Evolutionary conservation across 2,797 vertebrate species (phyloP).

Genomic region (Lithobates sylvaticus): DNA sequence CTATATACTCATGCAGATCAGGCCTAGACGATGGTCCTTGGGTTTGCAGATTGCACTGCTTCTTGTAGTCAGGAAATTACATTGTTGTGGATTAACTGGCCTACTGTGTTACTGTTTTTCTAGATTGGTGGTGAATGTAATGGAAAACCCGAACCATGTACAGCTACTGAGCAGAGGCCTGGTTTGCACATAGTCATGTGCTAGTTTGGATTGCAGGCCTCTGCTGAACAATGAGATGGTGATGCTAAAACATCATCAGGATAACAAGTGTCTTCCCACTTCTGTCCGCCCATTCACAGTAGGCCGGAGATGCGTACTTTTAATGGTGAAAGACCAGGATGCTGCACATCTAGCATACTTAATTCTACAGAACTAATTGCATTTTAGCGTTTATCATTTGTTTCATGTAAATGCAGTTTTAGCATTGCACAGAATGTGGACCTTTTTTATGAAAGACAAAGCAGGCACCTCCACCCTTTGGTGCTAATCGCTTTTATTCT

Average conservation of each 20-base stretch:
- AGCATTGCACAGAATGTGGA: neutral
- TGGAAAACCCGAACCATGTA: neutral
- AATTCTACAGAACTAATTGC: neutral
- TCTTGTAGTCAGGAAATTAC: neutral
- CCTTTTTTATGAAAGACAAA: neutral
- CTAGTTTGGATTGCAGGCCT: neutral
- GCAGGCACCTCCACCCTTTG: too few species aligned
- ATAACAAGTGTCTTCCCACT: neutral
- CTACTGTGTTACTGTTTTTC: neutral
- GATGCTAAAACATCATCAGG: neutral
- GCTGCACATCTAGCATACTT: neutral
- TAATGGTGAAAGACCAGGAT: neutral
- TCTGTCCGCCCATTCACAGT: neutral
- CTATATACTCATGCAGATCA: neutral
- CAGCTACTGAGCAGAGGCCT: neutral
- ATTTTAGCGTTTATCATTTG: neutral
- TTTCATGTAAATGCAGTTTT: neutral
- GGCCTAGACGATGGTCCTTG: neutral
- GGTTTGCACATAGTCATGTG: neutral
- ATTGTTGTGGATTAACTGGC: neutral
- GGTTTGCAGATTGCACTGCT: too few species aligned
- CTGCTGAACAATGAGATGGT: neutral
- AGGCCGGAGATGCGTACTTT: neutral
- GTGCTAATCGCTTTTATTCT: too few species aligned
- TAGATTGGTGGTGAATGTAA: neutral